These are phyloP conservation scores for Syngnathoides biaculeatus DNA, from an alignment of 2,113 vertebrate species.

Conservation along the genomic window DNA sequence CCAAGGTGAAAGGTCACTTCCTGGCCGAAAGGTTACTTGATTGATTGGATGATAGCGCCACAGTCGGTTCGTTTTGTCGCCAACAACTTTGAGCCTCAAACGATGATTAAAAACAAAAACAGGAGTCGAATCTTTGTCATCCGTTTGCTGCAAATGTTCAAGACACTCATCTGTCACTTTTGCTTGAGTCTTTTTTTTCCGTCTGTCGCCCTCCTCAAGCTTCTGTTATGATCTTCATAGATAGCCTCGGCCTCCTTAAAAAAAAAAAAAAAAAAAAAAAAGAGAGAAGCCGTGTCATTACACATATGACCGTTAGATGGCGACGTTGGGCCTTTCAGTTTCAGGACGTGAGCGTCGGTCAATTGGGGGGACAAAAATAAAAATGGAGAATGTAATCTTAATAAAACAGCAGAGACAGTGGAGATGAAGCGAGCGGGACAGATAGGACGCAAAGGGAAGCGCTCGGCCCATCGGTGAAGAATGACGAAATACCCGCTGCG, in stretches of 20 bases:
- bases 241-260: slow-evolving; percentile 43
- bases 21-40: slow-evolving; percentile 57
- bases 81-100: slow-evolving; percentile 28
- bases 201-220: too few relatives aligned
- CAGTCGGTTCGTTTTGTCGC: slow-evolving; percentile 43
- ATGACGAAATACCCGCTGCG: slow-evolving; percentile 31
- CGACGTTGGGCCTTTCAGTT: slow-evolving; percentile 37
- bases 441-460: slow-evolving; percentile 15
- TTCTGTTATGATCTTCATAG: slow-evolving; percentile 35
- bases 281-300: slow-evolving; percentile 10
- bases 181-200: slow-evolving; percentile 21
- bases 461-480: slow-evolving; percentile 1
- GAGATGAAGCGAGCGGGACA: slow-evolving; percentile 13
- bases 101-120: slow-evolving; percentile 45
- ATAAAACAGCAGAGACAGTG: slow-evolving; percentile 7
- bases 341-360: slow-evolving; percentile 37
- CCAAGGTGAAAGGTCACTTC: slow-evolving; percentile 68
- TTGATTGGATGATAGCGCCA: slow-evolving; percentile 48
- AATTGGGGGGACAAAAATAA: slow-evolving; percentile 10
- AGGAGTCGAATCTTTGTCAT: slow-evolving; percentile 42
- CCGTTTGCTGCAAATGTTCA: slow-evolving; percentile 44
- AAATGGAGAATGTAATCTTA: slow-evolving; percentile 16
- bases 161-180: slow-evolving; percentile 28
- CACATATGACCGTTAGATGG: slow-evolving; percentile 38
- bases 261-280: slow-evolving; percentile 28